Conservation (phyloP, 2,113 vertebrate species). For the Triplophysa dalaica region DNA sequence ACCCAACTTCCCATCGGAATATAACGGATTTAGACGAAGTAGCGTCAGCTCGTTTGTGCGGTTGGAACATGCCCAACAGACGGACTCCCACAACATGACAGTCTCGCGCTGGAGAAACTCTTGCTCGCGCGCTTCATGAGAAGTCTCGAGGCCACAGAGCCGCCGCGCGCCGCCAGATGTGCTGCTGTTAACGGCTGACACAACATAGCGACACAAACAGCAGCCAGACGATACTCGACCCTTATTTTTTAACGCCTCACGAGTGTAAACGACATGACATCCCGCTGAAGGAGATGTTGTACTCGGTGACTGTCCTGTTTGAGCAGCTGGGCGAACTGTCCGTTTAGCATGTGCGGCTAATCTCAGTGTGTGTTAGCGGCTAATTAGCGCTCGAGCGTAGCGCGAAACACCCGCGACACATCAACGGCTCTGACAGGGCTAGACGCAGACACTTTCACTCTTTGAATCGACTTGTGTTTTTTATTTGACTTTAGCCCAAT, state of each 20-base stretch:
- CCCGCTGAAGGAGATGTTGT: not conserved
- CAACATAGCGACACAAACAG: conserved; percentile 5
- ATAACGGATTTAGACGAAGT: conserved; percentile 14
- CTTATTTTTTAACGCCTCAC: not conserved
- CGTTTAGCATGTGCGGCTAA: conserved; percentile 44
- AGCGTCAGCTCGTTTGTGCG: not conserved
- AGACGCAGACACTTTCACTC: conserved; percentile 23
- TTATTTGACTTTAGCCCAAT: not conserved
- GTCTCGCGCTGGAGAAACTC: conserved; percentile 50
- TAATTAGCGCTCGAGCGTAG: conserved; percentile 22
- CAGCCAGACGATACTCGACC: not conserved
- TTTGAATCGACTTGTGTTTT: not conserved
- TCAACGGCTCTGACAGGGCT: conserved; percentile 30
- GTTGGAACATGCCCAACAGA: conserved; percentile 18
- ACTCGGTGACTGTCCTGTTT: not conserved
- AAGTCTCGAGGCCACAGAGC: conserved; percentile 70
- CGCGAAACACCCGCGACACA: conserved; percentile 22
- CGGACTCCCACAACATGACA: conserved; percentile 60
- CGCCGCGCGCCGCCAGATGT: conserved; percentile 61
- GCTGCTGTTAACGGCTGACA: conserved; percentile 38
- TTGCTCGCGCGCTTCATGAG: conserved; percentile 61
- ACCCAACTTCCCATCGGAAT: not conserved
- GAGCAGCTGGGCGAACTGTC: conserved; percentile 20
- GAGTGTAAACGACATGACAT: conserved; percentile 10
- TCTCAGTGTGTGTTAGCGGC: conserved; percentile 30